Evolutionary conservation across 2,113 vertebrate genomes (phyloP).

Genomic region (Oncorhynchus gorbuscha): DNA sequence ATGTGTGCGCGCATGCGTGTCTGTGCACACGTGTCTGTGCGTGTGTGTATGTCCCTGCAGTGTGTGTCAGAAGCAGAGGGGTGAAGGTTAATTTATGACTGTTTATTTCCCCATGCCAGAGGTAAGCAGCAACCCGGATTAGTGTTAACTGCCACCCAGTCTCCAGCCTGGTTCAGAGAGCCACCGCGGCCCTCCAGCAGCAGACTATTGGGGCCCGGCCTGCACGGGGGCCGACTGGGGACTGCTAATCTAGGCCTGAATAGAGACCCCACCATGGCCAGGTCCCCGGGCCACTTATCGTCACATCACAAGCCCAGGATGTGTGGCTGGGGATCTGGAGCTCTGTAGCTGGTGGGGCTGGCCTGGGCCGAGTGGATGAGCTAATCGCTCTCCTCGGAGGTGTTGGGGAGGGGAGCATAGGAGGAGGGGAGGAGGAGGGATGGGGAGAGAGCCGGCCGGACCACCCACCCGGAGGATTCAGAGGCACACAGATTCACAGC

Average conservation of each 20-base stretch:
- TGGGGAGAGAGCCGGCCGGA: slow-evolving; percentile 46
- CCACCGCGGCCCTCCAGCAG: slow-evolving; percentile 40
- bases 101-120: slow-evolving; percentile 72
- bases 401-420: slow-evolving; percentile 47
- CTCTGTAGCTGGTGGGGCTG: slow-evolving; percentile 20
- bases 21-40: background rate
- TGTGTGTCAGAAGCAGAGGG: background rate
- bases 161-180: slow-evolving; percentile 54
- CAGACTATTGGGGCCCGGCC: slow-evolving; percentile 22
- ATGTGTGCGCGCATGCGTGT: background rate
- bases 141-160: slow-evolving; percentile 72
- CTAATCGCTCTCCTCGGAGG: slow-evolving; percentile 64
- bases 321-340: too few species aligned
- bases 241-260: slow-evolving; percentile 55
- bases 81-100: slow-evolving; percentile 61
- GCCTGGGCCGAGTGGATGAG: slow-evolving; percentile 66
- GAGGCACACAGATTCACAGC: slow-evolving; percentile 77
- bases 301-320: slow-evolving; percentile 59
- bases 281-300: slow-evolving; percentile 62
- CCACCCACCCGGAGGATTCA: slow-evolving; percentile 81
- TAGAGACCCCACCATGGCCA: slow-evolving; percentile 43
- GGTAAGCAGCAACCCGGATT: slow-evolving; percentile 69
- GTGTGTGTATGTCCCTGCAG: slow-evolving; percentile 18
- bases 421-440: slow-evolving; percentile 37
- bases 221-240: background rate